phyloP scores from a whole-genome alignment of 2,113 vertebrate species.

The Eudyptes chrysolophus region DNA sequence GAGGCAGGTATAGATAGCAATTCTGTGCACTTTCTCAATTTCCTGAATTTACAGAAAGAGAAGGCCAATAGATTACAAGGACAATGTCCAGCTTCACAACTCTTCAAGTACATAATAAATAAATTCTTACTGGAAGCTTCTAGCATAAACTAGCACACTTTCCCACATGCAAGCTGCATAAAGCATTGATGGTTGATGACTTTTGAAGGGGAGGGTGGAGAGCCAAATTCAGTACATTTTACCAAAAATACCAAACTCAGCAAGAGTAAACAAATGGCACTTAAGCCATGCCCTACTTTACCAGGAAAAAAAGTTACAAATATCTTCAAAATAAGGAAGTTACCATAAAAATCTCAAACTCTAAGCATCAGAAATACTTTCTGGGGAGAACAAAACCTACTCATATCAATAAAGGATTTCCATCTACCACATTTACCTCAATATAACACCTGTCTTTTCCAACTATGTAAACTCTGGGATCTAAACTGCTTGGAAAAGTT shows the following conservation, averaged over 20 bases:
- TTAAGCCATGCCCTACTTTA: not conserved
- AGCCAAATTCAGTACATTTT: not conserved
- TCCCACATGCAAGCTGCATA: accelerated
- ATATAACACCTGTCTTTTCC: not conserved
- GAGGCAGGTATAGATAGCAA: not conserved
- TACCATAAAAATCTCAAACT: not conserved
- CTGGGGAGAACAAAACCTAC: not conserved
- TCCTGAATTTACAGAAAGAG: not conserved
- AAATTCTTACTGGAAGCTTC: not conserved
- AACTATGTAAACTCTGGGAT: not conserved
- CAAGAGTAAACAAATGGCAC: not conserved
- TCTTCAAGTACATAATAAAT: not conserved
- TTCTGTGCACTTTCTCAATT: not conserved
- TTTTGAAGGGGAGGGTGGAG: not conserved
- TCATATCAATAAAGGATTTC: not conserved
- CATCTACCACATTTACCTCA: not conserved
- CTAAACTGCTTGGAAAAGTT: not conserved
- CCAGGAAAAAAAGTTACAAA: not conserved
- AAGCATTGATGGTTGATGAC: not conserved
- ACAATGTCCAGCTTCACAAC: not conserved
- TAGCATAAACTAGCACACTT: not conserved
- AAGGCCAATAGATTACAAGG: not conserved
- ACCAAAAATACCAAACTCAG: not conserved
- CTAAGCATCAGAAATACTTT: not conserved
- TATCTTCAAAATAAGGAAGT: not conserved